Percentiles rank a stretch among this genome's conserved stretches.
Conservation (phyloP, 2,888 invertebrate species). For the Diaphora mendica region DNA sequence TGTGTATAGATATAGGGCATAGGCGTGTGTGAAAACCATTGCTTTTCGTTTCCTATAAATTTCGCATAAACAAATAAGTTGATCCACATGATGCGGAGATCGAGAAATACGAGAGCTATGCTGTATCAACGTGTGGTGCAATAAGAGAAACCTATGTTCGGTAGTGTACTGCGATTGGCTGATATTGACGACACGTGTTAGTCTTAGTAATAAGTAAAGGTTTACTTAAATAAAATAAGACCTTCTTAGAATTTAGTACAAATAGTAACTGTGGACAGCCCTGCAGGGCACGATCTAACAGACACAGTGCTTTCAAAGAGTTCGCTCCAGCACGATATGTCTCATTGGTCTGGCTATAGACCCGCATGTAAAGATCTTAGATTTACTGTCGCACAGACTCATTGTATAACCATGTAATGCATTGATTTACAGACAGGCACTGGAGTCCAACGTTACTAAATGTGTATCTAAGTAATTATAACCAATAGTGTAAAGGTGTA, state of each 20-base stretch:
- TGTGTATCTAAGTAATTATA: background rate
- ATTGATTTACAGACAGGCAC: conserved; percentile 40
- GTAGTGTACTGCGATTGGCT: too few species aligned
- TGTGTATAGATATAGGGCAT: too few species aligned
- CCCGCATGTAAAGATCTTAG: conserved; percentile 36
- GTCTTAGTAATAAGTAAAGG: background rate
- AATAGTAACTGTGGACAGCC: conserved; percentile 54
- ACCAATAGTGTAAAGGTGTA: too few species aligned
- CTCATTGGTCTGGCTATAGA: conserved; percentile 55
- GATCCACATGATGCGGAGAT: too few species aligned
- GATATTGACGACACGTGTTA: background rate
- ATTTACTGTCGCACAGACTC: conserved; percentile 41
- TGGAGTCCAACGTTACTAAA: background rate
- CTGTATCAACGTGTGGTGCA: too few species aligned
- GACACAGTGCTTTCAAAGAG: conserved; percentile 53
- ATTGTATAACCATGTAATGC: conserved; percentile 33
- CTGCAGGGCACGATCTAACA: conserved; percentile 61
- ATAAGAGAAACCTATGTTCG: too few species aligned
- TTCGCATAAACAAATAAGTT: too few species aligned
- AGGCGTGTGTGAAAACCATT: too few species aligned
- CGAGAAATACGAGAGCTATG: too few species aligned
- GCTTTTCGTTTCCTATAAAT: too few species aligned
- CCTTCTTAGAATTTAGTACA: background rate
- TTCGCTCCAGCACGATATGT: conserved; percentile 62
- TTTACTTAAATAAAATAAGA: background rate